These are phyloP conservation scores for Anagyrus pseudococci DNA, from an alignment of 2,888 invertebrate species.

Conservation along the genomic window DNA sequence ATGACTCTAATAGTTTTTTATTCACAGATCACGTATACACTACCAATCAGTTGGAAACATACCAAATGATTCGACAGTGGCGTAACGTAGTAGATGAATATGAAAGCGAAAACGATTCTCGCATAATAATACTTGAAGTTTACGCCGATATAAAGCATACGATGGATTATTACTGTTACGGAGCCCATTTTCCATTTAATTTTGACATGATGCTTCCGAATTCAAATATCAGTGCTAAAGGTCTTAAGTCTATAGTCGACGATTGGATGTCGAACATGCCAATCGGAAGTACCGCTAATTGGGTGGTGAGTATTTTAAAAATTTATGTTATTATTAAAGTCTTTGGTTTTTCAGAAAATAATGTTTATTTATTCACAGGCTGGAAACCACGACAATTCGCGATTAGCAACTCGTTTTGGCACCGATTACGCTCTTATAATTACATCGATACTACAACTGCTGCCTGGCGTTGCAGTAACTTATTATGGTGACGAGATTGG, in stretches of 20 bases:
- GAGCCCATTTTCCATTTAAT: slow-evolving; percentile 73
- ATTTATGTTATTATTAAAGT: no score
- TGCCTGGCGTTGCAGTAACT: slow-evolving; percentile 81
- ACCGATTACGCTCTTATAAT: slow-evolving; percentile 71
- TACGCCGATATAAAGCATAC: slow-evolving; percentile 66
- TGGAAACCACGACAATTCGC: slow-evolving; percentile 74
- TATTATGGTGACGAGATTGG: slow-evolving; percentile 82
- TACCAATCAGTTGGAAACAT: slow-evolving; percentile 67
- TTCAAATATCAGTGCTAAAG: slow-evolving; percentile 64
- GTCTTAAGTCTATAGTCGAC: slow-evolving; percentile 64
- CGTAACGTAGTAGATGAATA: slow-evolving; percentile 65
- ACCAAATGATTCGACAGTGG: slow-evolving; percentile 67
- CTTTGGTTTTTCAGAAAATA: no score
- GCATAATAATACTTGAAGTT: slow-evolving; percentile 67
- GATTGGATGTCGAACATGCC: slow-evolving; percentile 70
- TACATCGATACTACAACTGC: slow-evolving; percentile 72
- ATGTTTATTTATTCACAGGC: no score
- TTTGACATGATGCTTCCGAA: no score
- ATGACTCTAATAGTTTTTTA: slow-evolving; percentile 64
- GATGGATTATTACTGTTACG: slow-evolving; percentile 69
- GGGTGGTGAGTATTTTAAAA: slow-evolving; percentile 72
- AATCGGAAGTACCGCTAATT: slow-evolving; percentile 67
- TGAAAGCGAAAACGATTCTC: slow-evolving; percentile 18
- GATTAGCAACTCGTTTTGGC: slow-evolving; percentile 71
- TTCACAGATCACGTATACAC: slow-evolving; percentile 69